Conservation (phyloP, 2,797 vertebrate genomes). For the Coccyzus lansbergi region DNA sequence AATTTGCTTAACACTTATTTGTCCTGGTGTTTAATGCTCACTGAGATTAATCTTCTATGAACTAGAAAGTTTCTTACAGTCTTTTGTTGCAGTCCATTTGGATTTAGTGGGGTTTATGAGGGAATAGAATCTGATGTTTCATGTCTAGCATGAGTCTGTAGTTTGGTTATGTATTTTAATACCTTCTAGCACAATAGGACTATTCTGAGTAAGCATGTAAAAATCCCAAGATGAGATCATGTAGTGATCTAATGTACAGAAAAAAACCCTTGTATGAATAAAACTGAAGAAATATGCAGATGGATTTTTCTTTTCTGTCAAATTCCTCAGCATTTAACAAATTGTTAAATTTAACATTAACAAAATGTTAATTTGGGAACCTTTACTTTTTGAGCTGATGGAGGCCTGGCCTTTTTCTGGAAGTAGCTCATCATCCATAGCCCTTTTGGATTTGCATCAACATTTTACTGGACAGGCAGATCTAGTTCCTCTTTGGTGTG, state of each 20-base stretch:
- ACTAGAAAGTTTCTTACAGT: background rate
- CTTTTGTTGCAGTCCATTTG: background rate
- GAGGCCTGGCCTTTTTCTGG: background rate
- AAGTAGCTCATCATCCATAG: background rate
- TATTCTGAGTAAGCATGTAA: background rate
- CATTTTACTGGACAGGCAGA: background rate
- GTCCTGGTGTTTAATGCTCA: background rate
- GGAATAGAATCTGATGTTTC: background rate
- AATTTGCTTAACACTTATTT: slow-evolving; percentile 4
- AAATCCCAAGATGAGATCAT: background rate
- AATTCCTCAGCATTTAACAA: background rate
- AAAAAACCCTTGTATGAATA: background rate
- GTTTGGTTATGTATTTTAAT: background rate
- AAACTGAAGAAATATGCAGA: background rate
- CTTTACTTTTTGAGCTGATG: background rate
- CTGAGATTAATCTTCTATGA: background rate
- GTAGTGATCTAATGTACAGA: background rate
- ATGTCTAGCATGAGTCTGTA: background rate
- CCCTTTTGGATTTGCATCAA: background rate
- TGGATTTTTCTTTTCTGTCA: background rate
- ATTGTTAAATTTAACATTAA: too few relatives aligned
- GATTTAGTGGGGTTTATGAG: background rate
- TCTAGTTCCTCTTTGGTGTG: background rate
- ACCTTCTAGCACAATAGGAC: background rate
- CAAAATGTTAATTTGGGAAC: background rate